A percentile compares a stretch with the other conserved stretches of the same genome.
Evolutionary conservation across 1,140 invertebrate species (phyloP).

Genomic region (Colletes latitarsis): DNA sequence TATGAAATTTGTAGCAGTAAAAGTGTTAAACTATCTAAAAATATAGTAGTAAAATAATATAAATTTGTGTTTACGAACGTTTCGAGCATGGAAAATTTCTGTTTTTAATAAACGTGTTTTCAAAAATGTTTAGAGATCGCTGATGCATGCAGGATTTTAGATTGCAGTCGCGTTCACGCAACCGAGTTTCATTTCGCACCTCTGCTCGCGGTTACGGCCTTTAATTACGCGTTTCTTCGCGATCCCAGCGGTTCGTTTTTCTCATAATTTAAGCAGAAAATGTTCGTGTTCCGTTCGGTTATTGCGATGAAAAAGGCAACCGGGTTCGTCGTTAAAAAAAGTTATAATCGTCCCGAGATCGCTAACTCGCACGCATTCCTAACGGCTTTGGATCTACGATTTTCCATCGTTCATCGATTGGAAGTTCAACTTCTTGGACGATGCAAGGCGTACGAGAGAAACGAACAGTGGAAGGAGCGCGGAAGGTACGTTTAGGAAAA

Average conservation of each 20-base stretch:
- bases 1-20: too few relatives aligned
- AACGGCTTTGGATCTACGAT: background rate
- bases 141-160: too few relatives aligned
- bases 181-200: constrained; percentile 26
- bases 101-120: too few relatives aligned
- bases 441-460: background rate
- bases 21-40: too few relatives aligned
- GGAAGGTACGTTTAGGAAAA: constrained; percentile 64
- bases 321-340: background rate
- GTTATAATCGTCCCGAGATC: constrained; percentile 2
- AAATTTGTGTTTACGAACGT: too few relatives aligned
- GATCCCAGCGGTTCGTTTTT: constrained; percentile 5
- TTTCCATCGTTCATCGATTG: constrained; percentile 10
- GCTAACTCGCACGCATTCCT: background rate
- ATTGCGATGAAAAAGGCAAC: background rate
- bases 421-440: background rate
- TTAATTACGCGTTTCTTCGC: constrained; percentile 19
- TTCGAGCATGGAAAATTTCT: too few relatives aligned
- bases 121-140: too few relatives aligned
- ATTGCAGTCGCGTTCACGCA: background rate
- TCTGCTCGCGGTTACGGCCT: constrained; percentile 12
- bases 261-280: constrained; percentile 2
- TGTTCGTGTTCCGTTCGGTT: constrained; percentile 18
- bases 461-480: background rate
- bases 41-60: too few relatives aligned